These are phyloP conservation scores for Zosterops hypoxanthus DNA, from an alignment of 2,113 vertebrate species.

Conservation along the genomic window DNA sequence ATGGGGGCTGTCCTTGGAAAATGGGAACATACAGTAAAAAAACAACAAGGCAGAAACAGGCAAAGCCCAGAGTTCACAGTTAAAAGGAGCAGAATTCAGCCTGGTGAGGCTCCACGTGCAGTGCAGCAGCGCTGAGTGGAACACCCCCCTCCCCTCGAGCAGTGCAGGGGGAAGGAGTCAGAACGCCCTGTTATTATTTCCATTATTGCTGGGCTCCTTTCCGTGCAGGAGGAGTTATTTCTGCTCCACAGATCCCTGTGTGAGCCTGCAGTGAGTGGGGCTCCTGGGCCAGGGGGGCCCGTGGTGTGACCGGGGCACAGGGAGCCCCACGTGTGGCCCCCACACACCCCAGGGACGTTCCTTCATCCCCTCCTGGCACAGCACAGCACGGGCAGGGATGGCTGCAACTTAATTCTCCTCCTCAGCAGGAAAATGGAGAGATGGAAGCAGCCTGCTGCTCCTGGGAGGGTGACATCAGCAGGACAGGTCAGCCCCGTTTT, in stretches of 20 bases:
- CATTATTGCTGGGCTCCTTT: not conserved
- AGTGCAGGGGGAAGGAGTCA: not conserved
- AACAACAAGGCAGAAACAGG: not conserved
- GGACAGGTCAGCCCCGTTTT: slow-evolving; percentile 6
- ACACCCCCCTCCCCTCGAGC: accelerated
- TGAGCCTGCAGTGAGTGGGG: not conserved
- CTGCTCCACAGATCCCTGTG: not conserved
- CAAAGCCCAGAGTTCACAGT: not conserved
- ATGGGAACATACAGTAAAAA: not conserved
- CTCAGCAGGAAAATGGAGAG: slow-evolving; percentile 20
- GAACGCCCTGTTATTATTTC: not conserved
- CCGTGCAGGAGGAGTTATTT: not conserved
- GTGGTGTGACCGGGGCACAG: not conserved
- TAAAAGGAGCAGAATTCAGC: not conserved
- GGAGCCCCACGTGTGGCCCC: not conserved
- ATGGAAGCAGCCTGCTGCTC: not conserved
- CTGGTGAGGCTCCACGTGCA: not conserved
- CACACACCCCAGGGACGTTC: accelerated
- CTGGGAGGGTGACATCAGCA: slow-evolving; percentile 16
- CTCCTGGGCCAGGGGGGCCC: accelerated
- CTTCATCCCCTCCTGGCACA: not conserved
- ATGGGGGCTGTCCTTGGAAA: not conserved
- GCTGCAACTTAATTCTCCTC: not conserved
- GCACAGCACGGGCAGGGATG: not conserved
- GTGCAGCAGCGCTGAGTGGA: not conserved